These are phyloP conservation scores for Chelonus formosanus DNA, from an alignment of 2,888 invertebrate genomes.

Conservation along the genomic window DNA sequence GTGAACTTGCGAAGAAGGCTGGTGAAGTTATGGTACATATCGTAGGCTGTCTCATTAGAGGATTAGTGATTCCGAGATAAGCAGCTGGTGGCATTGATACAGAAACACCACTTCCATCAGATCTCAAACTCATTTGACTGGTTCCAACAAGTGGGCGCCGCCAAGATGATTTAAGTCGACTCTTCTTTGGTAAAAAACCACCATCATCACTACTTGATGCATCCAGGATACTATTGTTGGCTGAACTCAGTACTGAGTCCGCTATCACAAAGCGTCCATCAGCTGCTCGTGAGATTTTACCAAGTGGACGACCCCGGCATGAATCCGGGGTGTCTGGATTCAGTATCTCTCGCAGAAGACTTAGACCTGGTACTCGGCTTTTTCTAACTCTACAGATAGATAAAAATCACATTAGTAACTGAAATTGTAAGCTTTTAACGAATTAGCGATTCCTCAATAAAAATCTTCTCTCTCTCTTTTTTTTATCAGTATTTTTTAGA, in stretches of 20 bases:
- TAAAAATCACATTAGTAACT: conserved; percentile 24
- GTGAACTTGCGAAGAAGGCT: conserved; percentile 66
- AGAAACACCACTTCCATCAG: conserved; percentile 72
- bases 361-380: conserved; percentile 95
- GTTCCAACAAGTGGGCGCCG: conserved; percentile 71
- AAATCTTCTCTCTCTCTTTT: background rate
- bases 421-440: conserved; percentile 16
- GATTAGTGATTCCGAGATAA: conserved; percentile 36
- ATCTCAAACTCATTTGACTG: conserved; percentile 74
- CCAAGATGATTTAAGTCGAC: conserved; percentile 54
- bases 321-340: conserved; percentile 64
- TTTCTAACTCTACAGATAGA: conserved; percentile 80
- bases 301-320: conserved; percentile 67
- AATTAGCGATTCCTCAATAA: background rate
- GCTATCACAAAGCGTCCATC: conserved; percentile 79
- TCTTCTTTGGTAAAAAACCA: conserved; percentile 76
- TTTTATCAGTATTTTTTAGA: conserved; percentile 19
- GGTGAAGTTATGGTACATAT: conserved; percentile 56
- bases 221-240: conserved; percentile 70
- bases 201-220: conserved; percentile 83
- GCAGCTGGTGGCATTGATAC: conserved; percentile 46
- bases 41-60: conserved; percentile 44
- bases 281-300: conserved; percentile 77
- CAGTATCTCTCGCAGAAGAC: conserved; percentile 73
- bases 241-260: conserved; percentile 67